A percentile compares a stretch with the other conserved stretches of the same genome.
These are phyloP conservation scores for Platycheirus albimanus DNA, from an alignment of 2,888 invertebrate species.

Conservation along the genomic window DNA sequence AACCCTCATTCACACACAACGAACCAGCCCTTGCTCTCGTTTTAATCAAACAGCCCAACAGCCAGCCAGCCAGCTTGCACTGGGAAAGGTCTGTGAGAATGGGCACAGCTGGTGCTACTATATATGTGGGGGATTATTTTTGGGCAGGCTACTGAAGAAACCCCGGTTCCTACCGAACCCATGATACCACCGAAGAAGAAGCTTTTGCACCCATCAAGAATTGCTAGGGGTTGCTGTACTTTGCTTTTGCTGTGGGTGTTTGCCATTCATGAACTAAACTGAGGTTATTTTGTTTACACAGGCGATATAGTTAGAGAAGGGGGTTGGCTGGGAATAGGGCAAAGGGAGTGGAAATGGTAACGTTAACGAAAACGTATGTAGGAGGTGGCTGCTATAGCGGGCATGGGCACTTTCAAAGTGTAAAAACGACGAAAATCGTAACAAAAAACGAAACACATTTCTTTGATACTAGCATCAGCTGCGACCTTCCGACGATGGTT, in stretches of 20 bases:
- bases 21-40: background rate
- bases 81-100: constrained; percentile 55
- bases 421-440: constrained; percentile 64
- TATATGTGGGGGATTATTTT: constrained; percentile 68
- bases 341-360: too few species aligned
- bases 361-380: too few species aligned
- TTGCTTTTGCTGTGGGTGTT: constrained; percentile 24
- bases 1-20: constrained; percentile 66
- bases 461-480: constrained; percentile 74
- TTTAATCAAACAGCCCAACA: background rate
- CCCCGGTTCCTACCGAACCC: constrained; percentile 29
- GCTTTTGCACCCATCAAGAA: constrained; percentile 38
- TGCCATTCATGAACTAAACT: constrained; percentile 72
- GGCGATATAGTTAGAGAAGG: constrained; percentile 4
- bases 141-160: constrained; percentile 60
- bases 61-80: constrained; percentile 13
- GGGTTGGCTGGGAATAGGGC: background rate
- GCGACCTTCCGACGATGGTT: constrained; percentile 62
- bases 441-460: constrained; percentile 74
- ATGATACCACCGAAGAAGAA: constrained; percentile 3
- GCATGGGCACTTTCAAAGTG: constrained; percentile 58
- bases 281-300: constrained; percentile 73
- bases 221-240: constrained; percentile 8
- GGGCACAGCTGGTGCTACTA: constrained; percentile 64
- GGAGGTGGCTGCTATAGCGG: background rate